Percentiles rank a stretch among this genome's conserved stretches.
Conservation (phyloP, 2,797 vertebrate species). For the Mus caroli region DNA sequence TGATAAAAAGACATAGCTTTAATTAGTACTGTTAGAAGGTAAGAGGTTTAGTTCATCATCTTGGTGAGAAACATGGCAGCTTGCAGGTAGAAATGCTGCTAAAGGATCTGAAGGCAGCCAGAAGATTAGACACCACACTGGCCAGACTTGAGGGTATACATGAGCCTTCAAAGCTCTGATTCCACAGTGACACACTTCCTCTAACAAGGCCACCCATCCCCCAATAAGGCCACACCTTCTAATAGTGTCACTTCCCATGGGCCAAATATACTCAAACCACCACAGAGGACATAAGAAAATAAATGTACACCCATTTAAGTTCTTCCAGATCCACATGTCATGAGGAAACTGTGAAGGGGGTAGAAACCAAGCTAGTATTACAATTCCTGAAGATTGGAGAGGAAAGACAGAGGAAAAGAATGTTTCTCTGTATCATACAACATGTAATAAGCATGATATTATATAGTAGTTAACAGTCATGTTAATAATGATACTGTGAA, state of each 20-base stretch:
- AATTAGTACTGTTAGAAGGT: slow-evolving; percentile 40
- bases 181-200: background rate
- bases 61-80: background rate
- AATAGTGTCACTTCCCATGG: background rate
- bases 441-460: background rate
- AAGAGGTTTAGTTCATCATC: background rate
- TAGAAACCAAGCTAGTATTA: background rate
- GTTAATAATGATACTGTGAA: background rate
- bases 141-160: background rate
- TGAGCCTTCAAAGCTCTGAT: background rate
- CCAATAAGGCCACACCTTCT: background rate
- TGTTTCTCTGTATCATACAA: background rate
- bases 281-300: background rate
- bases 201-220: background rate
- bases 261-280: background rate
- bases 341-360: background rate
- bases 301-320: background rate
- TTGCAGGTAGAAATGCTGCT: background rate
- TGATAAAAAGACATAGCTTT: slow-evolving; percentile 29
- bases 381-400: slow-evolving; percentile 34
- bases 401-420: background rate
- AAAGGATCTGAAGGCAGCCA: background rate
- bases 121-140: background rate
- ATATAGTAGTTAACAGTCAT: background rate
- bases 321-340: background rate